Evolutionary conservation across 2,113 vertebrate genomes (phyloP).

Genomic region (Lycaon pictus): DNA sequence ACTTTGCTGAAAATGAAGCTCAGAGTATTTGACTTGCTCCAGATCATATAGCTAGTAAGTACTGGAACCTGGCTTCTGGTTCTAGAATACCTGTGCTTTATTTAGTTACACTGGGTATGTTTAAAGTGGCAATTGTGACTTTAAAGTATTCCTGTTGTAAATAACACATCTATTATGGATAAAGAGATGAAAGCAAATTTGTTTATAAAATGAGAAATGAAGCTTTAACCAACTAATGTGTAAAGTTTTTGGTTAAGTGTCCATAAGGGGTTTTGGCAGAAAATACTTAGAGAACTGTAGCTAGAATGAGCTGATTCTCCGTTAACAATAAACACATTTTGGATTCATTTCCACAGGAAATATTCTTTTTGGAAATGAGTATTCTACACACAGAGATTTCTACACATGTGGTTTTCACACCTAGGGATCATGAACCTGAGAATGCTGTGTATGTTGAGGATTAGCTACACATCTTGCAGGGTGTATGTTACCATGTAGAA

Average conservation of each 20-base stretch:
- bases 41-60: background rate
- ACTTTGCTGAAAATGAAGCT: conserved; percentile 19
- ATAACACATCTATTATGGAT: background rate
- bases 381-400: conserved; percentile 67
- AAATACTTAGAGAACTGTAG: background rate
- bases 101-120: background rate
- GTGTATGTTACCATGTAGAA: conserved; percentile 54
- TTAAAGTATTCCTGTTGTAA: conserved; percentile 29
- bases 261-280: background rate
- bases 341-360: conserved; percentile 75
- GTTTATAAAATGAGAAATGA: conserved; percentile 30
- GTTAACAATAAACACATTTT: conserved; percentile 82
- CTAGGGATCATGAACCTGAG: conserved; percentile 73
- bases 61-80: background rate
- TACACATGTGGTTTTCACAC: conserved; percentile 74
- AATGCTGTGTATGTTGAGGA: conserved; percentile 71
- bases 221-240: background rate
- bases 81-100: background rate
- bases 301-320: conserved; percentile 51
- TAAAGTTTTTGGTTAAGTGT: background rate
- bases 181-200: conserved; percentile 15
- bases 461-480: conserved; percentile 77
- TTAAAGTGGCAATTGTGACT: background rate
- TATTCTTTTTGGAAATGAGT: conserved; percentile 51
- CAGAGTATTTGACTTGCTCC: background rate